Conservation (phyloP, 2,797 vertebrate species). For the Sarcophilus harrisii region DNA sequence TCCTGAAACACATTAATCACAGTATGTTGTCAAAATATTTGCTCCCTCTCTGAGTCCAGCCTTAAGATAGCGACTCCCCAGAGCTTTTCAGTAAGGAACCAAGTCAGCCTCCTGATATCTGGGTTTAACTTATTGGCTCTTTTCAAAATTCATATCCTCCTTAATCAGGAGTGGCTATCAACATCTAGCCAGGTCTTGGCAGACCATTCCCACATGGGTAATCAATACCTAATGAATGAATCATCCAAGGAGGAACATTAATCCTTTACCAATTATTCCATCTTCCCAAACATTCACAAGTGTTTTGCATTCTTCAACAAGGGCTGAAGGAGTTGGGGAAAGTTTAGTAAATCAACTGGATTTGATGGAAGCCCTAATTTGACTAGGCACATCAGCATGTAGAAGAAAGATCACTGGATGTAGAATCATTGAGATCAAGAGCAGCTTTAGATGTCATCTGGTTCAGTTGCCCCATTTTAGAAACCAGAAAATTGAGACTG, state of each 20-base stretch:
- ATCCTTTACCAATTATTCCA: not conserved
- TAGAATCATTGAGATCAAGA: not conserved
- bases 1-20: not conserved
- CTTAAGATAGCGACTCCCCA: not conserved
- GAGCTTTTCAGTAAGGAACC: not conserved
- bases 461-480: not conserved
- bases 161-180: not conserved
- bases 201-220: not conserved
- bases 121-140: not conserved
- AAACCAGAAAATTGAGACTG: not conserved
- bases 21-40: not conserved
- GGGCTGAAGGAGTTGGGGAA: not conserved
- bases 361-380: not conserved
- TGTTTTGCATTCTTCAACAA: not conserved
- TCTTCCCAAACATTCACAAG: not conserved
- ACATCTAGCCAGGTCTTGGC: not conserved
- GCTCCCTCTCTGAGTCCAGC: not conserved
- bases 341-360: not conserved
- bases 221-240: not conserved
- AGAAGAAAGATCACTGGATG: not conserved
- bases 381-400: not conserved
- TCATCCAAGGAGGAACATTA: not conserved
- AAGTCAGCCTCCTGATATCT: not conserved
- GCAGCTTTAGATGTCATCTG: rapidly evolving
- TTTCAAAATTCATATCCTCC: not conserved